Conservation (phyloP, 1,140 invertebrate genomes). For the Heliothis subflexa region DNA sequence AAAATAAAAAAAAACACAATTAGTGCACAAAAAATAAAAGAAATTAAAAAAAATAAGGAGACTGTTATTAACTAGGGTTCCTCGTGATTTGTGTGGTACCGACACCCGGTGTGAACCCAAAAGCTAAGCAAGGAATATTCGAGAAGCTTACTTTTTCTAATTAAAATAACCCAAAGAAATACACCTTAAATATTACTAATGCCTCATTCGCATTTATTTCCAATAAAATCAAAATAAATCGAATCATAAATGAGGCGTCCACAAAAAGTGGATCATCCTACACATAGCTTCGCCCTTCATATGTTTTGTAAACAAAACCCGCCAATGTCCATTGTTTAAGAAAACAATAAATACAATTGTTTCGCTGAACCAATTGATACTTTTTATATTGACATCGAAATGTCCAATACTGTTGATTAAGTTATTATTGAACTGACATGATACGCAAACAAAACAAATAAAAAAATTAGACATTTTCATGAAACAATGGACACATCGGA, state of each 20-base stretch:
- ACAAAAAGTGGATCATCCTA: not conserved
- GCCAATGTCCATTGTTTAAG: slow-evolving; percentile 29
- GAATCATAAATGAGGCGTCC: not conserved
- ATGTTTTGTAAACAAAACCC: slow-evolving; percentile 17
- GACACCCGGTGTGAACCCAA: slow-evolving; percentile 34
- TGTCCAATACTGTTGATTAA: not conserved
- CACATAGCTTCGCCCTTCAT: not conserved
- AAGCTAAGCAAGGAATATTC: slow-evolving; percentile 54
- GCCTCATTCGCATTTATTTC: not conserved
- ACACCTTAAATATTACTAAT: not conserved
- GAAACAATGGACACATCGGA: not conserved
- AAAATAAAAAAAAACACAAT: slow-evolving; percentile 75
- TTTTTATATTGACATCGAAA: not conserved
- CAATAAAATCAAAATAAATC: slow-evolving; percentile 5
- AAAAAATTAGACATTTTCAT: not conserved
- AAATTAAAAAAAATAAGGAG: slow-evolving; percentile 73
- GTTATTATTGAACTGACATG: not conserved
- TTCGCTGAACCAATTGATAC: slow-evolving; percentile 15
- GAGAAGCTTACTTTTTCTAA: slow-evolving; percentile 12
- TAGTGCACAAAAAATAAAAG: slow-evolving; percentile 64
- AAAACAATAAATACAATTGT: slow-evolving; percentile 27
- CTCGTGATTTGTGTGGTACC: slow-evolving; percentile 21
- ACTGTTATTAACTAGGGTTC: slow-evolving; percentile 53
- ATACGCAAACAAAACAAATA: not conserved
- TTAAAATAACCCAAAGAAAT: not conserved